phyloP scores from a whole-genome alignment of 2,113 vertebrate species.

The Aleadryas rufinucha region DNA sequence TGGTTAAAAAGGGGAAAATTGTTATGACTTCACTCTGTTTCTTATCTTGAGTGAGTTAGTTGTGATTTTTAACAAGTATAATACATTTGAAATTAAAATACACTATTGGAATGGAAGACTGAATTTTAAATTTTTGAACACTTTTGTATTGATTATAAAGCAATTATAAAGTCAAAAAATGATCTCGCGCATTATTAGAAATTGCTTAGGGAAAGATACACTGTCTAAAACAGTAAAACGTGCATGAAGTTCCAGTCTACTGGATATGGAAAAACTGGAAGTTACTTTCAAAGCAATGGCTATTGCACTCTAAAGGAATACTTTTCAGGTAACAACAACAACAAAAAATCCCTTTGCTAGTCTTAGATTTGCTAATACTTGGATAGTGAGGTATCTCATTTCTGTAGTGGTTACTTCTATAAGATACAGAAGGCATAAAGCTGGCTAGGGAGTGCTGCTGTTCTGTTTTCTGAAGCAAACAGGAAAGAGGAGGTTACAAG shows the following conservation, averaged over 20 bases:
- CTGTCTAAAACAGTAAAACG: not conserved
- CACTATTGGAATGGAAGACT: not conserved
- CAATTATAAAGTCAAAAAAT: not conserved
- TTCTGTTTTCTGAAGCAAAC: not conserved
- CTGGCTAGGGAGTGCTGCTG: not conserved
- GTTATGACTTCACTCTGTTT: not conserved
- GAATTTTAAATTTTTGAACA: not conserved
- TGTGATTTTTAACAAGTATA: not conserved
- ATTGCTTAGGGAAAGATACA: not conserved
- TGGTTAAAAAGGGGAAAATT: not conserved
- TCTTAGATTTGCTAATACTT: not conserved
- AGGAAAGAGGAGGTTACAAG: not conserved
- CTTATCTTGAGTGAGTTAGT: not conserved
- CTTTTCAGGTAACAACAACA: not conserved
- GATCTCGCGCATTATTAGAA: fast-evolving
- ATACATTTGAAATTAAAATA: not conserved
- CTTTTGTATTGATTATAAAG: not conserved
- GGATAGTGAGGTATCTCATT: not conserved
- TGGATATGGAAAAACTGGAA: not conserved
- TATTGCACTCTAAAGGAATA: not conserved
- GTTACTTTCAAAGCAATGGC: not conserved
- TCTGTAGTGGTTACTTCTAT: not conserved
- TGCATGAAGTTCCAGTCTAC: not conserved
- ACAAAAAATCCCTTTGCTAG: not conserved
- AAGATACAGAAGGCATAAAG: not conserved